phyloP scores from a whole-genome alignment of 1,140 invertebrate species.

The Agrilus planipennis region DNA sequence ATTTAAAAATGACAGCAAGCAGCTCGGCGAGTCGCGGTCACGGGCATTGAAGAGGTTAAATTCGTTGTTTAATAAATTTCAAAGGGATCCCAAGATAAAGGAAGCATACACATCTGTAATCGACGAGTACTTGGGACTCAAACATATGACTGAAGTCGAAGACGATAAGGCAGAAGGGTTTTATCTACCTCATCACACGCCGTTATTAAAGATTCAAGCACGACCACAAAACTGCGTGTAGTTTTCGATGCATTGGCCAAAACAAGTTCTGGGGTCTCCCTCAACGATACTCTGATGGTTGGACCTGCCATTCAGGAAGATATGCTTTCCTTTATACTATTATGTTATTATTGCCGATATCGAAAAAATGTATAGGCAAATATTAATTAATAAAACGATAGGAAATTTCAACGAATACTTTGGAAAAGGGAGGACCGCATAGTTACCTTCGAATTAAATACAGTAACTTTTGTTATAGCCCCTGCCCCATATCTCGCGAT shows the following conservation, averaged over 20 bases:
- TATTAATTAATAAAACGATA: no score
- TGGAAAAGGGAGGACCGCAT: no score
- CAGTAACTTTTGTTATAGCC: no score
- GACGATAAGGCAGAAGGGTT: background rate
- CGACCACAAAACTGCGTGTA: background rate
- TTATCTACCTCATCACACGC: background rate
- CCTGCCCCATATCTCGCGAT: no score
- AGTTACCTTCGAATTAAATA: no score
- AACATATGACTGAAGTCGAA: background rate
- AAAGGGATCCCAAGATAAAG: background rate
- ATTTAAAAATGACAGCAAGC: background rate
- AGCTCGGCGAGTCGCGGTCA: background rate
- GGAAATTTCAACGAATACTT: no score
- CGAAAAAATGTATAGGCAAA: no score
- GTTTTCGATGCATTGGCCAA: background rate
- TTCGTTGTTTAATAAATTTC: background rate
- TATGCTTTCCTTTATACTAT: background rate
- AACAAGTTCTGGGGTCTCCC: background rate
- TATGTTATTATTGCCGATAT: background rate
- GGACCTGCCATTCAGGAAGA: background rate
- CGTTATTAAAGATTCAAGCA: background rate
- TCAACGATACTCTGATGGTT: background rate
- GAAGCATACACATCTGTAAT: background rate
- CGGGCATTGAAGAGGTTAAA: background rate
- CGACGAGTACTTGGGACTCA: background rate